Conservation (phyloP, 2,113 vertebrate species). For the Xyliphius kryptos region DNA sequence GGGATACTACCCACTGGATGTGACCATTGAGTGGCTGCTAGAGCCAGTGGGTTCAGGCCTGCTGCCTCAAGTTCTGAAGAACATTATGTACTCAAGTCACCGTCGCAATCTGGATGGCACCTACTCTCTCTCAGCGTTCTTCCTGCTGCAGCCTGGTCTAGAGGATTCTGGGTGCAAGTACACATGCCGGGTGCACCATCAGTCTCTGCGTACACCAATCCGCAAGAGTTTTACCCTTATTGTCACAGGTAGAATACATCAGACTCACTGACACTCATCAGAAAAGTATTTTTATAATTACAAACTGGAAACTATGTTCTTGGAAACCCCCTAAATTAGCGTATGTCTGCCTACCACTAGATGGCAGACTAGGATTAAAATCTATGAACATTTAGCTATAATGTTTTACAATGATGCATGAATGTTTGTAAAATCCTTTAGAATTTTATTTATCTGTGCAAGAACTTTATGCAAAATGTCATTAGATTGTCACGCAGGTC, state of each 20-base stretch:
- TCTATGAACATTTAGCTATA: no score
- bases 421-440: no score
- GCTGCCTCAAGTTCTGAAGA: constrained; percentile 51
- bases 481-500: no score
- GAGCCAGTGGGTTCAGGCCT: constrained; percentile 24
- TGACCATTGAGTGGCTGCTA: constrained; percentile 55
- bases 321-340: no score
- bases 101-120: constrained; percentile 57
- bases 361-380: no score
- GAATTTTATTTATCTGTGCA: no score
- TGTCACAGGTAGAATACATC: constrained; percentile 52
- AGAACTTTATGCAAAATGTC: no score
- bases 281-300: no score
- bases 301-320: no score
- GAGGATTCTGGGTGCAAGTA: constrained; percentile 50
- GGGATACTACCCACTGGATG: constrained; percentile 64
- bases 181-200: constrained; percentile 64
- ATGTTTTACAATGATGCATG: no score
- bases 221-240: constrained; percentile 59
- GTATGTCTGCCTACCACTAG: no score
- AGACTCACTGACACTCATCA: neutral
- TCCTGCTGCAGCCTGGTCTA: constrained; percentile 54
- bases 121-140: constrained; percentile 61
- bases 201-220: constrained; percentile 56
- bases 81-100: constrained; percentile 62